Base-by-base conservation (phyloP, 2,888 invertebrate genomes). In the Philereme transversata region DNA sequence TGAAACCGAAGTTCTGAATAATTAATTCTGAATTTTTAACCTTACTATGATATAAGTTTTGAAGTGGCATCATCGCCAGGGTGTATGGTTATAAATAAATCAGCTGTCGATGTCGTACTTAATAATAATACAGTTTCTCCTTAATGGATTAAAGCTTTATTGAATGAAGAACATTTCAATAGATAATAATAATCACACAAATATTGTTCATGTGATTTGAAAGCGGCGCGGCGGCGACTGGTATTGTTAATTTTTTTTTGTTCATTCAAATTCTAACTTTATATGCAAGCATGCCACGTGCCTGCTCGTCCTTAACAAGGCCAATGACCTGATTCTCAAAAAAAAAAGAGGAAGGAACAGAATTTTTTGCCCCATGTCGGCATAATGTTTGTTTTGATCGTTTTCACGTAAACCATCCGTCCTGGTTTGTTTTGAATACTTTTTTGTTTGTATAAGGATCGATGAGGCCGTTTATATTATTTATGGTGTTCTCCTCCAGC, bases 301-400 rank as follows among this genome's bases (percentile, higher is more conserved):
- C 78, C 82, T 70, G 60, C 69, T 77, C 87, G 91, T 90, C 91
- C 91, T 91, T 90, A 88, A 68, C 79, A 79, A 85, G 88, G 88
- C 79, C 84, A 78, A 79, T 81, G 88, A 89, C 85, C 90, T 87
- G 75, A 47, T 65, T 68, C 64, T 76, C 74, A 76, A 76, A 81
- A 84, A 83, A 81, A 80, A 84, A 51, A 43, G 22, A 82, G 71
- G 69, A 82, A 78, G 77, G 78, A 81, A 80, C 75, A 80, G 78
- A 77, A 69, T 79, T 85, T 89, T 89, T 87, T 87, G 84, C 79
- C 72, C 76, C 74, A 81, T 79, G 83, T 80, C 75, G 78, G 71
- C 83, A 78, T 84, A 83, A 84, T 84, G 86, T 90, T 90, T 90
- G 88, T 89, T 90, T 90, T 88, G 85, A 87, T 88, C 84, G 87